phyloP scores from a whole-genome alignment of 1,140 invertebrate genomes.

The Panagrolaimus sp. region DNA sequence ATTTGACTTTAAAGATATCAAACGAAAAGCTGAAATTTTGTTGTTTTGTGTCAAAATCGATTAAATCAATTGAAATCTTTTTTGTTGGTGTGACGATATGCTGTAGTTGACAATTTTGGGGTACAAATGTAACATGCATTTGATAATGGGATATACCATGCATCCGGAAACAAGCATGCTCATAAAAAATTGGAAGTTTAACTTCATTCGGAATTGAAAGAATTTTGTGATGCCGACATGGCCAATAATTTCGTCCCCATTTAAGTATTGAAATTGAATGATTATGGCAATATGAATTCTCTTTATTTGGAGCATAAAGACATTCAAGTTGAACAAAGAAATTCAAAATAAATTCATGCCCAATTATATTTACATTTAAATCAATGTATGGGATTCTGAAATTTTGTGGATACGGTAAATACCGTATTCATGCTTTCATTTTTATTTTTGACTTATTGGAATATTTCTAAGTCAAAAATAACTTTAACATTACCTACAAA shows the following conservation, averaged over 20 bases:
- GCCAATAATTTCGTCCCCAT: constrained; percentile 10
- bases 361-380: constrained; percentile 42
- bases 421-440: no score
- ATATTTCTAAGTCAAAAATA: not conserved
- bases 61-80: no score
- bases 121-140: constrained; percentile 45
- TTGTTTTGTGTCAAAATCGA: no score
- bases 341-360: constrained; percentile 19
- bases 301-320: constrained; percentile 41
- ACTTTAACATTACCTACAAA: no score
- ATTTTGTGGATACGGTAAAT: no score
- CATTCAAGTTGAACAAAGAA: constrained; percentile 46
- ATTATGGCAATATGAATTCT: constrained; percentile 51
- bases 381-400: constrained; percentile 45
- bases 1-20: no score
- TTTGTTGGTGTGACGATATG: constrained; percentile 35
- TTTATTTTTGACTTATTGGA: no score
- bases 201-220: not conserved
- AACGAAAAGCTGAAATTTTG: no score
- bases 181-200: constrained; percentile 32
- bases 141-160: constrained; percentile 46
- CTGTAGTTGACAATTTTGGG: constrained; percentile 38
- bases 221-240: constrained; percentile 27
- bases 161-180: constrained; percentile 47
- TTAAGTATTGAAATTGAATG: constrained; percentile 19